Conservation (phyloP, 2,888 invertebrate species). For the Lasioglossum pauxillum region DNA sequence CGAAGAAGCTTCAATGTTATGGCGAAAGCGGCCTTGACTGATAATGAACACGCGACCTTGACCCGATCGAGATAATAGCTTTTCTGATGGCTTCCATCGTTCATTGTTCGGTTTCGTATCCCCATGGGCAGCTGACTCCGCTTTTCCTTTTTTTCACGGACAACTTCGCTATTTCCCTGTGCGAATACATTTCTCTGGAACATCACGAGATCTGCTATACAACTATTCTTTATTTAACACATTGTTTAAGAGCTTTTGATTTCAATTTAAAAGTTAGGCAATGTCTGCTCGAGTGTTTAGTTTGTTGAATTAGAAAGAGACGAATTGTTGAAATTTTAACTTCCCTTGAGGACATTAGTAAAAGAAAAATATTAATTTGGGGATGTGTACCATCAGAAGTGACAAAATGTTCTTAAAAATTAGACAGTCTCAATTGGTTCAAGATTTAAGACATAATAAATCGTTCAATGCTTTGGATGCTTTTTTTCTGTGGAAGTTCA, state of each 20-base stretch:
- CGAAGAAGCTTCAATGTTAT: not conserved
- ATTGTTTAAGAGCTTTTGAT: not conserved
- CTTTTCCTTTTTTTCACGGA: not conserved
- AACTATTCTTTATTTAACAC: not conserved
- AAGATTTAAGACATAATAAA: not conserved
- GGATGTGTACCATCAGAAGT: not conserved
- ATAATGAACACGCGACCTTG: not conserved
- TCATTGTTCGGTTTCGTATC: not conserved
- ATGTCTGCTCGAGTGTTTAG: not conserved
- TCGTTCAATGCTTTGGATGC: not conserved
- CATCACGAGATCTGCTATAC: not conserved
- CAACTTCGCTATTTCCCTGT: not conserved
- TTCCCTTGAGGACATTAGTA: not conserved
- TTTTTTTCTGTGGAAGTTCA: not conserved
- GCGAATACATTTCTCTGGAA: not conserved
- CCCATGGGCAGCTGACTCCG: not conserved
- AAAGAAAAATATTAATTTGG: no score
- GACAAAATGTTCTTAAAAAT: not conserved
- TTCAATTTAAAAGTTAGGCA: not conserved
- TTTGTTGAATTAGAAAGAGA: not conserved
- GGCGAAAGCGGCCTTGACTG: not conserved
- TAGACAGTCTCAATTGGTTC: no score
- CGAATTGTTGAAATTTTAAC: not conserved
- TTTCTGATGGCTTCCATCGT: not conserved
- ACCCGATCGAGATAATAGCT: constrained; percentile 7